phyloP scores from a whole-genome alignment of 2,113 vertebrate species.

The Otocyon megalotis region DNA sequence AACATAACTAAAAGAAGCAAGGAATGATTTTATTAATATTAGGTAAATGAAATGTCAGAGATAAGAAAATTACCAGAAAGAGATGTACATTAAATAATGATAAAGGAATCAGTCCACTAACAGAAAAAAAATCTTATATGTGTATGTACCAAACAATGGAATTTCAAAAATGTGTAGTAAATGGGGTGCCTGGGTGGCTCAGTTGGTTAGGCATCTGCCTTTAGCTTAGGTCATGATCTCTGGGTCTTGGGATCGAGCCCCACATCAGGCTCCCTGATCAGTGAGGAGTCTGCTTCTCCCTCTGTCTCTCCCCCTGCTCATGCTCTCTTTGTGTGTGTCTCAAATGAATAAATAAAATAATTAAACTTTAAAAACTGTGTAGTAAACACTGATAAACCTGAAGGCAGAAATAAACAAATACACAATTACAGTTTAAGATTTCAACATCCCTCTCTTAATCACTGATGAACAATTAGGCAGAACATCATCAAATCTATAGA shows the following conservation, averaged over 20 bases:
- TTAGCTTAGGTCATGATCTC: no score
- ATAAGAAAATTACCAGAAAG: background rate
- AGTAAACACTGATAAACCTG: background rate
- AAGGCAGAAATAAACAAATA: constrained; percentile 13
- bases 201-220: no score
- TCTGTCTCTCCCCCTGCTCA: no score
- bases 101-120: background rate
- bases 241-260: no score
- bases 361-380: background rate
- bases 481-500: background rate
- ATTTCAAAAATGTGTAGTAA: background rate
- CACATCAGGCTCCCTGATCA: no score
- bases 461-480: background rate
- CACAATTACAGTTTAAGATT: background rate
- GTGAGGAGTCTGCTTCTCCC: no score
- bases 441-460: background rate
- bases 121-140: background rate
- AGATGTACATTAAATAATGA: background rate
- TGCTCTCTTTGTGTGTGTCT: no score
- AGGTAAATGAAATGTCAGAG: background rate
- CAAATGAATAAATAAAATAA: background rate
- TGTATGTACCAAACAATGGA: background rate
- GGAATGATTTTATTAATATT: background rate
- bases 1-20: background rate
- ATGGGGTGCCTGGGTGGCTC: no score